phyloP scores from a whole-genome alignment of 2,888 invertebrate genomes.

The Drosophila prolongata region DNA sequence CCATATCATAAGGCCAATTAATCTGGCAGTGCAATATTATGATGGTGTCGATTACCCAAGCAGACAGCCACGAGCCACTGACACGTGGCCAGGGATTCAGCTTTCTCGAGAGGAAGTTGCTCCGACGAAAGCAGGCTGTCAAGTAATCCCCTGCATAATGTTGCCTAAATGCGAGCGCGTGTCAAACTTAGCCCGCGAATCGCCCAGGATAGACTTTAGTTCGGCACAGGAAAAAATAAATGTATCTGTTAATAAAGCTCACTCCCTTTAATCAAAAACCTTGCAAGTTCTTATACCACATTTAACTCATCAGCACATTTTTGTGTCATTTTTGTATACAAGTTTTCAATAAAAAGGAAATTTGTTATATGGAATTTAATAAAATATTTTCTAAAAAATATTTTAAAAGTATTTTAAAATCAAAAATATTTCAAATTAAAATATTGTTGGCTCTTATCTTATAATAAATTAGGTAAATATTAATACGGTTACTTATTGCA shows the following conservation, averaged over 20 bases:
- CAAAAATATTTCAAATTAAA: too few species aligned
- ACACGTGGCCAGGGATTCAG: constrained; percentile 56
- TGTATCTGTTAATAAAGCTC: neutral
- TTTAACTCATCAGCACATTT: too few species aligned
- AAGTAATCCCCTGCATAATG: constrained; percentile 75
- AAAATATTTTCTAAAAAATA: too few species aligned
- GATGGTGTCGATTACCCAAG: constrained; percentile 73
- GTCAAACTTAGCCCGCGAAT: constrained; percentile 30
- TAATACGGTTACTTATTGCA: too few species aligned
- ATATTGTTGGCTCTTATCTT: too few species aligned
- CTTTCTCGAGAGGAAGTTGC: constrained; percentile 20
- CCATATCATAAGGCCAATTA: constrained; percentile 53
- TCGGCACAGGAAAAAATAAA: neutral
- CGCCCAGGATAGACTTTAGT: constrained; percentile 1
- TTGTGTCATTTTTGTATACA: too few species aligned
- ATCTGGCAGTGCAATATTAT: constrained; percentile 67
- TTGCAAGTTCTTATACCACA: too few species aligned
- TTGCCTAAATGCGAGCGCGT: constrained; percentile 74
- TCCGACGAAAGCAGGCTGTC: constrained; percentile 34
- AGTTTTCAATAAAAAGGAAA: too few species aligned
- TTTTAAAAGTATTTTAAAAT: too few species aligned
- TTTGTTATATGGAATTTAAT: too few species aligned
- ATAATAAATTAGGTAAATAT: too few species aligned
- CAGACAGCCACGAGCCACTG: constrained; percentile 52
- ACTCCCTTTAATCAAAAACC: too few species aligned